These are phyloP conservation scores for Tragelaphus buxtoni DNA, from an alignment of 2,113 vertebrate species.

Conservation along the genomic window DNA sequence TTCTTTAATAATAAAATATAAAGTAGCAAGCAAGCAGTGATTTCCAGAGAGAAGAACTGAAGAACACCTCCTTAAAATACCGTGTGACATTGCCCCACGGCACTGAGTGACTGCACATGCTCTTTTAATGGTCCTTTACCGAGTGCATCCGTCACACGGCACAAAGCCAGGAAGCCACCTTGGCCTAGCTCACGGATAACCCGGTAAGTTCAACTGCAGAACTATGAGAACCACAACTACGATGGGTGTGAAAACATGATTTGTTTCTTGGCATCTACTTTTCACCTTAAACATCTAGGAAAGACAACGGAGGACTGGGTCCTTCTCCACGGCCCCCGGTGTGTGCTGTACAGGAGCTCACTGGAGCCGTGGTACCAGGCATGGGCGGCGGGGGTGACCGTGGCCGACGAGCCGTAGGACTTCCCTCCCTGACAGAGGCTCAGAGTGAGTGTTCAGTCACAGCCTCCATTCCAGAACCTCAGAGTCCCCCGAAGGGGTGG, in stretches of 20 bases:
- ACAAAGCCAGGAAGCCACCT: background rate
- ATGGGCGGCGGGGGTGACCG: fast-evolving
- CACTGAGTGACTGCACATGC: too few relatives aligned
- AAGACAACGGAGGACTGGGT: background rate
- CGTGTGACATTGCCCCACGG: background rate
- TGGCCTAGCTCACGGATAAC: background rate
- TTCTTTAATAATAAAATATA: background rate
- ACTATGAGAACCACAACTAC: background rate
- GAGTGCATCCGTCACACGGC: background rate
- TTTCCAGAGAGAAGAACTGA: background rate
- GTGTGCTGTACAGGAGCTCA: background rate
- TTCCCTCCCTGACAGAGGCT: background rate
- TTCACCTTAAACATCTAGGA: background rate
- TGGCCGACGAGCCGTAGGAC: background rate
- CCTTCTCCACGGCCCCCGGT: background rate
- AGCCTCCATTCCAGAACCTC: background rate
- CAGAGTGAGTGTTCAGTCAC: background rate
- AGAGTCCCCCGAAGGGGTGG: too few relatives aligned
- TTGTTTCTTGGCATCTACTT: background rate
- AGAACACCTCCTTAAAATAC: background rate
- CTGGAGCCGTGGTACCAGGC: fast-evolving
- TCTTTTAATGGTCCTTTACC: background rate
- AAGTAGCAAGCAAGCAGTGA: background rate
- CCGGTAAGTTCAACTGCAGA: background rate
- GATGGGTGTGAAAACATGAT: background rate